Conservation (phyloP, 23 tunicate species). For the Diplosoma virens region DNA sequence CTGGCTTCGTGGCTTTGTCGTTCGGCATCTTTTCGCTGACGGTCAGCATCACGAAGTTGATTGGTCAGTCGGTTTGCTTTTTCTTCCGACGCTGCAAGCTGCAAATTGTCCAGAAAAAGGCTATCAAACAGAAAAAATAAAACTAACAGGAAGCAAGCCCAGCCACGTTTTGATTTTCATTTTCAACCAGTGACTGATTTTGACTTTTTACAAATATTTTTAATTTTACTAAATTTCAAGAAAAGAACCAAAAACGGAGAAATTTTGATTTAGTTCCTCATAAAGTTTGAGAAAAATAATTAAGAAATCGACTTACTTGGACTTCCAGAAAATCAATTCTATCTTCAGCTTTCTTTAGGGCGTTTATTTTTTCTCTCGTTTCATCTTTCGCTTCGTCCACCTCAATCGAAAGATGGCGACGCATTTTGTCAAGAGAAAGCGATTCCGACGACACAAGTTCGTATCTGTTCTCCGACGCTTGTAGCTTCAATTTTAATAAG, state of each 20-base stretch:
- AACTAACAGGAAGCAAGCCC: too few relatives aligned
- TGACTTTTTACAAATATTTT: too few relatives aligned
- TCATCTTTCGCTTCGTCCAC: constrained; percentile 37
- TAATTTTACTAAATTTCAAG: too few relatives aligned
- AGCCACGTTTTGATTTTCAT: too few relatives aligned
- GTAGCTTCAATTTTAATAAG: too few relatives aligned
- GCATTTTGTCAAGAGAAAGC: constrained; percentile 38
- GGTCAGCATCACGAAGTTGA: constrained; percentile 41
- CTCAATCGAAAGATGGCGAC: constrained; percentile 23
- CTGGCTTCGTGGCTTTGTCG: constrained; percentile 15
- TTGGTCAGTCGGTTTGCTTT: constrained; percentile 4
- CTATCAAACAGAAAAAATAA: too few relatives aligned
- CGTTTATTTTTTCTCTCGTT: constrained; percentile 24
- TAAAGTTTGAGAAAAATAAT: too few relatives aligned
- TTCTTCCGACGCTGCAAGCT: constrained; percentile 31
- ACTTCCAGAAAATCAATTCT: constrained; percentile 44
- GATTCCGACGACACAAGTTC: constrained; percentile 46
- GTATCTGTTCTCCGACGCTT: constrained; percentile 28
- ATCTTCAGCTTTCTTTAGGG: constrained; percentile 47
- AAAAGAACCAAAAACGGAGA: too few relatives aligned
- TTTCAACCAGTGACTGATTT: too few relatives aligned
- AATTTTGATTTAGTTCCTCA: too few relatives aligned
- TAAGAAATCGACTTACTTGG: too few relatives aligned
- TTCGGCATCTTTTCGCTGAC: constrained; percentile 37
- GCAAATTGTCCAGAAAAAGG: not conserved